phyloP scores from a whole-genome alignment of 2,888 invertebrate genomes.

The Thyatira batis region DNA sequence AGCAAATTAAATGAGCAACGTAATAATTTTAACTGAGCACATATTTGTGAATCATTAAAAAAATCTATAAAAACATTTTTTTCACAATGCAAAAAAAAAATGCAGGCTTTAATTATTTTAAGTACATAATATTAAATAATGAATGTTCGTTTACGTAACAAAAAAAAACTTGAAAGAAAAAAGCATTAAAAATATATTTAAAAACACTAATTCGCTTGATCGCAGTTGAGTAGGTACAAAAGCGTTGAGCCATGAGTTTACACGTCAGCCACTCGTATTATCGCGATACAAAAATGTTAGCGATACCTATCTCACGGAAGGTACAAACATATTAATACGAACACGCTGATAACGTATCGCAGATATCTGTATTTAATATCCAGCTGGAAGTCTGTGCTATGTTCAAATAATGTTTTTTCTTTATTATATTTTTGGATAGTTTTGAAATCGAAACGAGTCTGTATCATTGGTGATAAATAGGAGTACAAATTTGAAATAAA shows the following conservation, averaged over 20 bases:
- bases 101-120: too few species aligned
- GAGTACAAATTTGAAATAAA: too few species aligned
- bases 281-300: conserved; percentile 1
- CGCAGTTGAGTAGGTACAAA: conserved; percentile 26
- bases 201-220: conserved; percentile 16
- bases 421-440: neutral
- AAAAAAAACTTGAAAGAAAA: neutral
- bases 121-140: neutral
- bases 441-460: too few species aligned
- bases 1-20: too few species aligned
- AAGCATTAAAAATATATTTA: neutral
- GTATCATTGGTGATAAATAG: too few species aligned
- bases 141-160: neutral
- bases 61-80: too few species aligned
- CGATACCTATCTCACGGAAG: neutral
- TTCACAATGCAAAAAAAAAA: too few species aligned
- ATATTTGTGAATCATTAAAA: too few species aligned
- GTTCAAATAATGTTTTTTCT: conserved; percentile 15
- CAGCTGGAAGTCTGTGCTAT: conserved; percentile 11
- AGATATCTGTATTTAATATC: conserved; percentile 2
- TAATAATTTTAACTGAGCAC: too few species aligned
- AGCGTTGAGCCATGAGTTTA: conserved; percentile 30
- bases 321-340: conserved; percentile 2
- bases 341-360: neutral
- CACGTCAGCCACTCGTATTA: conserved; percentile 31